These are phyloP conservation scores for Chamaea fasciata DNA, from an alignment of 2,113 vertebrate genomes.

Conservation along the genomic window DNA sequence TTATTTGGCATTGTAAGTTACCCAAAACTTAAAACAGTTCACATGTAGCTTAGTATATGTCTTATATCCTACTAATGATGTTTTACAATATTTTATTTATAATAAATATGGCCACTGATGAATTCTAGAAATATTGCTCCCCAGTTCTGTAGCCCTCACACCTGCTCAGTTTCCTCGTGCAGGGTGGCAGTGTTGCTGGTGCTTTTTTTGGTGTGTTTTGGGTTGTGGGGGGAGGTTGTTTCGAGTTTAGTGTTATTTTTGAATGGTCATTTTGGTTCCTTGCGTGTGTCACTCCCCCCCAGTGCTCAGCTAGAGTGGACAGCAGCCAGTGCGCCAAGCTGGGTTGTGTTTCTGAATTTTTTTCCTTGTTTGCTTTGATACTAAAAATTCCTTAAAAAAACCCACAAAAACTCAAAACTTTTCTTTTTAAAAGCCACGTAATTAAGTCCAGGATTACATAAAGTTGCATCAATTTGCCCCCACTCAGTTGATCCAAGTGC, in stretches of 20 bases:
- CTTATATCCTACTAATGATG: not conserved
- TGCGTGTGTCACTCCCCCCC: accelerated
- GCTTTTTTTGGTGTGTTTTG: no score
- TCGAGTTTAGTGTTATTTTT: not conserved
- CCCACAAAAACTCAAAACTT: accelerated
- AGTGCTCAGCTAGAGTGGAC: not conserved
- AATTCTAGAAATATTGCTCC: not conserved
- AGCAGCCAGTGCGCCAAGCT: not conserved
- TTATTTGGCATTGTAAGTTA: not conserved
- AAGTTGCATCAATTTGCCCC: not conserved
- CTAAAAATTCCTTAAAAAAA: not conserved
- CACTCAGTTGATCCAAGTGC: not conserved
- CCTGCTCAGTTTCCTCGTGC: accelerated
- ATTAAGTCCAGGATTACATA: not conserved
- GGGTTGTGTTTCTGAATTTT: not conserved
- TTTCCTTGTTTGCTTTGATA: not conserved
- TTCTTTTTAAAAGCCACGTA: not conserved
- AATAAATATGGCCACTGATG: not conserved
- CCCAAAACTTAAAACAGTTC: not conserved
- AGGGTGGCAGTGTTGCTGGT: accelerated
- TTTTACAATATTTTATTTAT: not conserved
- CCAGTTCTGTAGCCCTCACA: not conserved
- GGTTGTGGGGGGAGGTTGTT: not conserved
- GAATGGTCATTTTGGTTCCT: not conserved
- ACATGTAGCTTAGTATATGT: accelerated